Base-by-base conservation (phyloP, 2,113 vertebrate genomes). In the Trogon melanurus region DNA sequence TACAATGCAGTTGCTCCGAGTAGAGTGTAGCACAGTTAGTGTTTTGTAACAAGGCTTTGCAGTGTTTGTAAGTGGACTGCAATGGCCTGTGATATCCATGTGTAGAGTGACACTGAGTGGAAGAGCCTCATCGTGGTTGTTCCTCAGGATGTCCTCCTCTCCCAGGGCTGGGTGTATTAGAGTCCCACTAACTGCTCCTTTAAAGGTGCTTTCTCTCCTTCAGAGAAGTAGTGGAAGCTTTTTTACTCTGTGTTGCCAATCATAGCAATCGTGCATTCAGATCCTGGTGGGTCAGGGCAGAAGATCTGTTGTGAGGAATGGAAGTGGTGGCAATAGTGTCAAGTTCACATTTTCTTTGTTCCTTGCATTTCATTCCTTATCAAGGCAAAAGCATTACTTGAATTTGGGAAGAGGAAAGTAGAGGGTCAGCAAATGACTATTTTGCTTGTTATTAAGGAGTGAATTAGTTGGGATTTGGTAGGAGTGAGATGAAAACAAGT, bases 81-180 rank as follows among this genome's bases (percentile, higher is more conserved):
- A 34, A 9, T 62, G 60, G 41, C 41, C 36, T 29, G 69, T 1
- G 1, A 10, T 22, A 44, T 32, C 23, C 34, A 1, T 14, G 18
- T 1, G 0, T 21, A 36, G 61, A 34, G 27, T 26, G 67, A 51
- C 57, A 9, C 16, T 62, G 69, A 70, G 32, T 34, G 57, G 57
- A 51, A 57, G 79, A 57, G 36, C n/a, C 26, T 89, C 48, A 10
- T 23, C 0, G 0, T 57, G 75, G 32, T 61, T 3, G 1, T 78
- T 85, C 19, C 38, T 81, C 58, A 27, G 48, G 32, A 50, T 21
- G 4, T 30, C 13, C 34, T 78, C 4, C 41, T 83, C 25, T 83
- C 38, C 32, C 15, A n/a, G 21, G 65, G 5, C 32, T 16, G 15
- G 51, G 8, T 30, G 47, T 47, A 44, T 89, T 66, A 58, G 45